Evolutionary conservation across 2,888 invertebrate genomes (phyloP), one percentile per base, ranked within the genome.

Genomic region (Polyommatus iphigenia): DNA sequence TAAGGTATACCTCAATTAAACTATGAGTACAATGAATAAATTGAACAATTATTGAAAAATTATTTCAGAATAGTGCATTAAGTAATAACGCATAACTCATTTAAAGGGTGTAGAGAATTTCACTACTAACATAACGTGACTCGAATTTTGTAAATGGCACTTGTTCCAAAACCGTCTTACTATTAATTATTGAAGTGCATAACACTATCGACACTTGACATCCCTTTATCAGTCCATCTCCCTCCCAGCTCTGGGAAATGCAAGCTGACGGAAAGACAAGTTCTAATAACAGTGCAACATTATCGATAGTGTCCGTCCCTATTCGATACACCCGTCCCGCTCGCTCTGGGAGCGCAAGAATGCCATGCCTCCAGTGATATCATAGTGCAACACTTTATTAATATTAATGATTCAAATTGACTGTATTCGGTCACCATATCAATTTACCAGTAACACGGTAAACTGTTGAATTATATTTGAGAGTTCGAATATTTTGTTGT

Each of bases 261-360:
- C 20, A 67, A 32, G 29, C 67, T 67, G 67, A 73, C 20, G 41
- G 41, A 73, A 73, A 73, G 73, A 46, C 46, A n/a, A 13, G 18
- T 46, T 73, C 20, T 41, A 41, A 73, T 73, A 20, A 8, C 24
- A 46, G n/a, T 24, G 46, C 8, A 73, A 71, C 71, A 71, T 8
- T 72, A 46, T 46, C 73, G 73, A 73, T 24, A 73, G 54, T 54
- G 10, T 10, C 20, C 73, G 24, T 75, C 20, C 15, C 54, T 50
- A 54, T 15, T 73, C 46, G 54, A 50, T 81, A 78, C 32, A 84
- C 76, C 84, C 80, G 79, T 77, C 87, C 78, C 85, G 72, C 79
- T 79, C 80, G 80, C 80, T 77, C 80, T 78, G 81, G 80, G 81
- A 81, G 79, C 79, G 85, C 83, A 81, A 80, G 81, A 83, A 86